Percentiles rank a stretch among this genome's conserved stretches.
phyloP scores from a whole-genome alignment of 2,113 vertebrate species.

The Pterocles burchelli region DNA sequence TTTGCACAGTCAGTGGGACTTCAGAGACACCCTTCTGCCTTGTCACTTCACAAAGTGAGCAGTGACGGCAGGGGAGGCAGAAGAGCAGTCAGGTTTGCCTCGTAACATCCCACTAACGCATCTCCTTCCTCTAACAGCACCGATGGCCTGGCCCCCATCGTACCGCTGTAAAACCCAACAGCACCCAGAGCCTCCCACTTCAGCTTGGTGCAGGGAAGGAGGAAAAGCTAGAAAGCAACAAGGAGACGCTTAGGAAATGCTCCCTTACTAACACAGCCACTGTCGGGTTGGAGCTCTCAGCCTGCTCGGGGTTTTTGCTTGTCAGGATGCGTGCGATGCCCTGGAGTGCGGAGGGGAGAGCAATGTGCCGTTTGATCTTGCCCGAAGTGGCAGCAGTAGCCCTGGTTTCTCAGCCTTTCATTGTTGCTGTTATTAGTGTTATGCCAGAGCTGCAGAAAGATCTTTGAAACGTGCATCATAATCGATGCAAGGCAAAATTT shows the following conservation, averaged over 20 bases:
- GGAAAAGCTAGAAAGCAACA: not conserved
- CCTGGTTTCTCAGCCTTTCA: not conserved
- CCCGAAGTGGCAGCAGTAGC: not conserved
- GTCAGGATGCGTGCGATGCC: not conserved
- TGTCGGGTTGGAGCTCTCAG: rapidly evolving
- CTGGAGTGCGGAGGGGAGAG: not conserved
- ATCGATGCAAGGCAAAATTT: slow-evolving; percentile 17
- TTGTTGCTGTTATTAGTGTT: not conserved
- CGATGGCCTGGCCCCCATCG: not conserved
- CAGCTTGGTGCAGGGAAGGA: not conserved
- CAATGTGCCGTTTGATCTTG: not conserved
- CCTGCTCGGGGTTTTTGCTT: not conserved
- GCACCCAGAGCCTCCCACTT: not conserved
- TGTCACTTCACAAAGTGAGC: not conserved
- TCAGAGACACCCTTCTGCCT: not conserved
- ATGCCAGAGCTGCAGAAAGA: not conserved
- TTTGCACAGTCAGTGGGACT: not conserved
- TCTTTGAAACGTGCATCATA: not conserved
- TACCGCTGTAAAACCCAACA: not conserved
- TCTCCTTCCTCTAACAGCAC: not conserved
- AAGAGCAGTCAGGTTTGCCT: not conserved
- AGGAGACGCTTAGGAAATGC: not conserved
- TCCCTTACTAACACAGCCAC: not conserved
- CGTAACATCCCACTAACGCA: not conserved
- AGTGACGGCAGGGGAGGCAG: not conserved